A percentile compares a stretch with the other conserved stretches of the same genome.
Evolutionary conservation across 1,140 invertebrate genomes (phyloP).

Genomic region (Diploscapter pachys): DNA sequence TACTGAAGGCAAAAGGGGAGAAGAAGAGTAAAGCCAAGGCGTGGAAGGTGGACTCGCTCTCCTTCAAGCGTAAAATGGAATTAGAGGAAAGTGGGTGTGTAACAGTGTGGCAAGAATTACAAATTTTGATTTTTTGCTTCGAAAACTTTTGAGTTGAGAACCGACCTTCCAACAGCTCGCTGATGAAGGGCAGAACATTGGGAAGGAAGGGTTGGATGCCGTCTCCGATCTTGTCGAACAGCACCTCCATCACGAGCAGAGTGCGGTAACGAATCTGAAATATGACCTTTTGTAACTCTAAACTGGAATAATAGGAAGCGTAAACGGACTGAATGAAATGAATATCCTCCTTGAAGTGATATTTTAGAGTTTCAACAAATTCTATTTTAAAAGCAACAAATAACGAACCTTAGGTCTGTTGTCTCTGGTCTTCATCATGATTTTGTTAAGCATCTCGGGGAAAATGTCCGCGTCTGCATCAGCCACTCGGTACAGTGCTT

Average conservation of each 20-base stretch:
- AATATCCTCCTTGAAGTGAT: no score
- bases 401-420: constrained; percentile 14
- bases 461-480: constrained; percentile 22
- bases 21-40: no score
- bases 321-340: no score
- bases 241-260: constrained; percentile 31
- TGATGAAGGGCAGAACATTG: constrained; percentile 31
- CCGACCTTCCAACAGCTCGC: constrained; percentile 34
- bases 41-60: no score
- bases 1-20: no score
- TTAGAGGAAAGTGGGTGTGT: background rate
- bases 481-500: constrained; percentile 4
- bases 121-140: background rate
- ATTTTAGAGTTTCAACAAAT: no score
- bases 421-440: constrained; percentile 33
- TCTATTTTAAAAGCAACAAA: background rate
- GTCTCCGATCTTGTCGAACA: constrained; percentile 32
- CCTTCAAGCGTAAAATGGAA: background rate
- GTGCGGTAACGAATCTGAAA: constrained; percentile 34
- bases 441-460: constrained; percentile 29
- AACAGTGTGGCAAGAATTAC: no score
- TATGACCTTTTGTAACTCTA: background rate
- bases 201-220: constrained; percentile 33
- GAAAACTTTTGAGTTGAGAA: background rate
- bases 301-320: no score